Conservation (phyloP, 2,888 invertebrate species). For the Machimus atricapillus region DNA sequence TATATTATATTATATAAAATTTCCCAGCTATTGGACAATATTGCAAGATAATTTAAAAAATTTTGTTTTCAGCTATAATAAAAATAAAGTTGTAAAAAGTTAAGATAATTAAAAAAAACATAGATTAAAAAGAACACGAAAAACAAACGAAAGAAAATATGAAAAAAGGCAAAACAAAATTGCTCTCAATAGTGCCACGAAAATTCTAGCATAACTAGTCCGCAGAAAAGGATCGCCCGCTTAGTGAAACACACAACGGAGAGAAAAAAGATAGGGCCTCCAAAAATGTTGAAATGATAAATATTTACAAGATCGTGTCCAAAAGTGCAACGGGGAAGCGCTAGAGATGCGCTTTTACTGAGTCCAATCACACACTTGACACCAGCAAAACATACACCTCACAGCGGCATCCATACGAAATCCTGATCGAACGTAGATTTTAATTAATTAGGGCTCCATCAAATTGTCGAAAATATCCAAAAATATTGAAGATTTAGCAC, state of each 20-base stretch:
- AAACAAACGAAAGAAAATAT: constrained; percentile 1
- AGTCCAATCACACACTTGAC: not conserved
- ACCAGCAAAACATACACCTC: not conserved
- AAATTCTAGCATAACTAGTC: constrained; percentile 21
- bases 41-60: not conserved
- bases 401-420: not conserved
- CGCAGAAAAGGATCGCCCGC: not conserved
- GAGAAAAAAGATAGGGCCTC: not conserved
- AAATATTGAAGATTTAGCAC: not conserved
- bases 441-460: not conserved
- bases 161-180: constrained; percentile 2
- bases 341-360: not conserved
- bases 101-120: not conserved
- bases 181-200: constrained; percentile 15
- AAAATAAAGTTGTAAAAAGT: not conserved
- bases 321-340: constrained; percentile 7
- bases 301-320: not conserved
- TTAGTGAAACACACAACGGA: not conserved
- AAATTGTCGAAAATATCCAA: not conserved
- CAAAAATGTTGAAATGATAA: constrained; percentile 24
- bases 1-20: not conserved
- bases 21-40: not conserved
- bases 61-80: not conserved
- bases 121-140: not conserved
- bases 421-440: not conserved